These are phyloP conservation scores for Yponomeuta sedellus DNA, from an alignment of 2,888 invertebrate genomes.

Conservation along the genomic window DNA sequence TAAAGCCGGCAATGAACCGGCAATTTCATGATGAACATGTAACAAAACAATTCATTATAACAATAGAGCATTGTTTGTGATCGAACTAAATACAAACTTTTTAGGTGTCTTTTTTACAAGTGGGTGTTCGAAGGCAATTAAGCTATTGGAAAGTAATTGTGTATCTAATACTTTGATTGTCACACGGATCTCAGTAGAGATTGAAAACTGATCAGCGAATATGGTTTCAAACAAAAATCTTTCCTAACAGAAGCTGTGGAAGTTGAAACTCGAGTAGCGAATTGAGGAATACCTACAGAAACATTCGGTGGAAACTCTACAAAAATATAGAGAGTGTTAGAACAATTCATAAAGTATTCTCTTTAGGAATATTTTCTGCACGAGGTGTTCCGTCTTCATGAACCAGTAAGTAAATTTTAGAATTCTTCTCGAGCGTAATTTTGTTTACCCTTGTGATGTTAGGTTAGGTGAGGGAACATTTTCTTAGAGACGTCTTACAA, in stretches of 20 bases:
- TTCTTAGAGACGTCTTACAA: too few species aligned
- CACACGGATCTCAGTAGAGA: neutral
- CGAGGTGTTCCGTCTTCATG: slow-evolving; percentile 22
- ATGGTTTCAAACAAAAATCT: neutral
- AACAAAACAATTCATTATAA: slow-evolving; percentile 63
- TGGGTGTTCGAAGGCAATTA: slow-evolving; percentile 38
- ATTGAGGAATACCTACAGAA: neutral
- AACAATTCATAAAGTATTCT: slow-evolving; percentile 2
- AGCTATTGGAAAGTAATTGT: slow-evolving; percentile 20
- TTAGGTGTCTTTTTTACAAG: slow-evolving; percentile 29
- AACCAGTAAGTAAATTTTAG: slow-evolving; percentile 29
- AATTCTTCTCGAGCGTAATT: slow-evolving; percentile 20
- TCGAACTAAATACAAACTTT: slow-evolving; percentile 35
- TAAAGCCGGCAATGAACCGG: slow-evolving; percentile 55
- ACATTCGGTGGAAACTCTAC: neutral
- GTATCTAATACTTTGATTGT: neutral
- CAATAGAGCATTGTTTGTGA: slow-evolving; percentile 66
- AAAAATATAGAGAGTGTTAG: neutral
- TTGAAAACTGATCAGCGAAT: neutral
- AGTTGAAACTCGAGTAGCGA: neutral
- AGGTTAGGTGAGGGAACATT: slow-evolving; percentile 8
- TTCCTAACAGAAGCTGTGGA: neutral
- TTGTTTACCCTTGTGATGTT: slow-evolving; percentile 22
- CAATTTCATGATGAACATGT: slow-evolving; percentile 50
- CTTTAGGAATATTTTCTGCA: slow-evolving; percentile 10